Evolutionary conservation across 2,113 vertebrate species (phyloP).

Genomic region (Ceuthmochares aereus): DNA sequence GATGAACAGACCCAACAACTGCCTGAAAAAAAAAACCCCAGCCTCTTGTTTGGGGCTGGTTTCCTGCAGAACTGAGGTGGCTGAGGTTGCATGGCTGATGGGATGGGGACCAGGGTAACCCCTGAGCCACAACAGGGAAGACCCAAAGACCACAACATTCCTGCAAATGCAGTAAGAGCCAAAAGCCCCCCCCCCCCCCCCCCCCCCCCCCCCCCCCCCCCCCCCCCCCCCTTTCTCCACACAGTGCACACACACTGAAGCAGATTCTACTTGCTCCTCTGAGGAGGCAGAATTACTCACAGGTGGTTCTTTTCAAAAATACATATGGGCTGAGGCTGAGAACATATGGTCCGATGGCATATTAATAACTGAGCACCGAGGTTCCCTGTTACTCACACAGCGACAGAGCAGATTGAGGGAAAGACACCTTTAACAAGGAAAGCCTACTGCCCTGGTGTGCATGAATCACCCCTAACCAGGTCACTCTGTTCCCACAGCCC

Average conservation of each 20-base stretch:
- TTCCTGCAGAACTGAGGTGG: background rate
- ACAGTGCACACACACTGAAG: background rate
- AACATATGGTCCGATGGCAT: slow-evolving; percentile 26
- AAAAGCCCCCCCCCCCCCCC: background rate
- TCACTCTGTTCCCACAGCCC: background rate
- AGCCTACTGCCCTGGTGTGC: background rate
- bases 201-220: background rate
- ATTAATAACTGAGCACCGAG: slow-evolving; percentile 23
- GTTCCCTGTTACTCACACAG: slow-evolving; percentile 35
- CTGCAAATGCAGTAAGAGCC: background rate
- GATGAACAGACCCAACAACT: background rate
- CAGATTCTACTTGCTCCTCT: slow-evolving; percentile 33
- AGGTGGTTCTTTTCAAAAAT: slow-evolving; percentile 66
- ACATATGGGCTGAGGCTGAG: slow-evolving; percentile 37
- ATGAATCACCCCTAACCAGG: slow-evolving; percentile 30
- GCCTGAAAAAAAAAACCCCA: background rate
- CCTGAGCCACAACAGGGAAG: rapidly evolving
- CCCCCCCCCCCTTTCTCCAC: background rate
- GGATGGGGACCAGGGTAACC: background rate
- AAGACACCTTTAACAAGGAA: slow-evolving; percentile 14
- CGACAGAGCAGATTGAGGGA: slow-evolving; percentile 15
- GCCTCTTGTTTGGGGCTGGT: background rate
- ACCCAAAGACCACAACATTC: background rate
- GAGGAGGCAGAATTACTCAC: slow-evolving; percentile 62
- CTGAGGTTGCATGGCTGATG: background rate